A percentile compares a stretch with the other conserved stretches of the same genome.
phyloP scores from a whole-genome alignment of 1,140 invertebrate genomes.

The Platyscapa corneri region DNA sequence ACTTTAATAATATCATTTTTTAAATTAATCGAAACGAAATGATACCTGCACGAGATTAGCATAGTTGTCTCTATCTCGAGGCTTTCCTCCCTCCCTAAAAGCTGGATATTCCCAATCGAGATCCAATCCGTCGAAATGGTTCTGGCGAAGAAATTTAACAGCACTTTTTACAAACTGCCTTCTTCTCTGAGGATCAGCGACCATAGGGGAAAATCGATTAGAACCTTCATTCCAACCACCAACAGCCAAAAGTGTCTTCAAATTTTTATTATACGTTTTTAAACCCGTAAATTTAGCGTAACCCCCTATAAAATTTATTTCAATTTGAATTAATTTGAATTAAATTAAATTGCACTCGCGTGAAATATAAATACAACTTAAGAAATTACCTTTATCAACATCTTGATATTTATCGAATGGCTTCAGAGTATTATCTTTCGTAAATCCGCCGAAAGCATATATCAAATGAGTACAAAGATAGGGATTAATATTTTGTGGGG shows the following conservation, averaged over 20 bases:
- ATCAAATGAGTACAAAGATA: constrained; percentile 96
- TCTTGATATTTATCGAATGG: constrained; percentile 97
- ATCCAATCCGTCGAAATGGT: constrained; percentile 96
- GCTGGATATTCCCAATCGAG: constrained; percentile 98
- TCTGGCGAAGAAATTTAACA: constrained; percentile 90
- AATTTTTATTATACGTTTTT: constrained; percentile 93
- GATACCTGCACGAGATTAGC: constrained; percentile 87
- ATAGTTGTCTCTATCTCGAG: constrained; percentile 92
- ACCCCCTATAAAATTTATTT: constrained; percentile 79
- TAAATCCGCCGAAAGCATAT: constrained; percentile 95
- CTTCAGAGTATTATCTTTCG: constrained; percentile 91
- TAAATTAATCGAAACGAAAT: constrained; percentile 1
- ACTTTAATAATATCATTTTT: no score
- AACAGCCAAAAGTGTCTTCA: constrained; percentile 94
- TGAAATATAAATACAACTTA: neutral
- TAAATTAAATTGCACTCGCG: neutral
- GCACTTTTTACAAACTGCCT: constrained; percentile 90
- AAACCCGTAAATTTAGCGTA: constrained; percentile 96
- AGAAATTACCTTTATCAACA: constrained; percentile 89
- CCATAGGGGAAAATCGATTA: constrained; percentile 89
- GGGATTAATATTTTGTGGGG: constrained; percentile 95
- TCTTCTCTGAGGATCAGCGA: constrained; percentile 83
- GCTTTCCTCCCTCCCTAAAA: constrained; percentile 90
- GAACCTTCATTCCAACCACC: constrained; percentile 98
- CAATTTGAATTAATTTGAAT: neutral